Evolutionary conservation across 2,888 invertebrate species (phyloP).

Genomic region (Bhutanitis thaidina): DNA sequence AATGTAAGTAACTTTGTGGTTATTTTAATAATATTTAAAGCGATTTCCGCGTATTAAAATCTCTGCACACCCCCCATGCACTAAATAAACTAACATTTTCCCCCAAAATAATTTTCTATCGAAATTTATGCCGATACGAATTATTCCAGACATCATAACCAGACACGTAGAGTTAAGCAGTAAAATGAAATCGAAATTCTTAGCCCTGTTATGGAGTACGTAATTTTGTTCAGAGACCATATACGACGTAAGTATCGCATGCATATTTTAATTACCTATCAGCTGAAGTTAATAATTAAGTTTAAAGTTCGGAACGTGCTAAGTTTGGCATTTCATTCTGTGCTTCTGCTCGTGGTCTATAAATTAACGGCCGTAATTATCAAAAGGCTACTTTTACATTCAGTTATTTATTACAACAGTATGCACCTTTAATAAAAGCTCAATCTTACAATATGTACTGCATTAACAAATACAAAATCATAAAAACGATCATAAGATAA

Average conservation of each 20-base stretch:
- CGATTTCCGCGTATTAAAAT: too few relatives aligned
- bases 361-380: slow-evolving; percentile 57
- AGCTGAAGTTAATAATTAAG: slow-evolving; percentile 66
- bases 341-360: slow-evolving; percentile 30
- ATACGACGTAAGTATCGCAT: slow-evolving; percentile 36
- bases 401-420: neutral
- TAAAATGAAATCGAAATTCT: too few relatives aligned
- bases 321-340: slow-evolving; percentile 59
- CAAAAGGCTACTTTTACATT: slow-evolving; percentile 25
- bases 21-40: too few relatives aligned
- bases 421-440: neutral
- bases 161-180: too few relatives aligned
- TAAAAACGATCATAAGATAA: too few relatives aligned
- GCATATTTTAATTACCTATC: slow-evolving; percentile 67
- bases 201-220: neutral
- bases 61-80: too few relatives aligned
- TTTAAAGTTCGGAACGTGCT: slow-evolving; percentile 56
- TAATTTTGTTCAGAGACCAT: slow-evolving; percentile 20
- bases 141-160: neutral
- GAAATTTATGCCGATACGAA: too few relatives aligned
- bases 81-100: too few relatives aligned
- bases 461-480: too few relatives aligned
- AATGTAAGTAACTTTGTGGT: too few relatives aligned
- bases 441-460: too few relatives aligned
- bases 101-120: too few relatives aligned